Conservation (phyloP, 2,888 invertebrate genomes). For the Drosophila paramelanica region DNA sequence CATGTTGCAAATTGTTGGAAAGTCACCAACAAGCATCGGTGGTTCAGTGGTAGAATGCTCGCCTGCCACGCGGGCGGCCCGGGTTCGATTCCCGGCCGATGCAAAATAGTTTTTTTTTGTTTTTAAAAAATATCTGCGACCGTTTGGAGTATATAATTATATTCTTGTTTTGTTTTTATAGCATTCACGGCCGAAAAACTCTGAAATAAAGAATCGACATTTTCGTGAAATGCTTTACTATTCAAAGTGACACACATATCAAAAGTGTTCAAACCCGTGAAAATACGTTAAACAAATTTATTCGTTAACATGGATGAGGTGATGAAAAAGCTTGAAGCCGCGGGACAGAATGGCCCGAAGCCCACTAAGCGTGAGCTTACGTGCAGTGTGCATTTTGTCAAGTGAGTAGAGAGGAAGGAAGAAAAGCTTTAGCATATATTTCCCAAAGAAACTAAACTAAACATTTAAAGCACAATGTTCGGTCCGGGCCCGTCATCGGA, state of each 20-base stretch:
- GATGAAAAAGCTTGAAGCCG: slow-evolving; percentile 17
- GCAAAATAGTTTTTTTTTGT: slow-evolving; percentile 23
- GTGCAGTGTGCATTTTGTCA: slow-evolving; percentile 44
- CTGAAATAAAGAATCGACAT: no score
- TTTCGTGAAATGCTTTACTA: no score
- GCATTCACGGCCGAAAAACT: no score
- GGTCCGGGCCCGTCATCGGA: slow-evolving; percentile 1
- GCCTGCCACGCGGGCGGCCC: slow-evolving; percentile 81
- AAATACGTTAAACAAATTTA: neutral
- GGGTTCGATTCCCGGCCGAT: slow-evolving; percentile 81
- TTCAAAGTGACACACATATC: no score
- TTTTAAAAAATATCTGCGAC: no score
- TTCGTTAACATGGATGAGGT: slow-evolving; percentile 39
- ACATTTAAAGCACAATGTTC: slow-evolving; percentile 22
- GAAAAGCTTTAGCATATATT: neutral
- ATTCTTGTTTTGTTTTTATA: no score
- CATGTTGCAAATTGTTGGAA: neutral
- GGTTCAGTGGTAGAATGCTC: slow-evolving; percentile 82
- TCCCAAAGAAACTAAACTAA: neutral
- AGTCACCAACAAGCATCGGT: slow-evolving; percentile 57
- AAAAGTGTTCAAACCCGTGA: no score
- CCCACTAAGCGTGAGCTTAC: slow-evolving; percentile 28
- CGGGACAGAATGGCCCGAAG: neutral
- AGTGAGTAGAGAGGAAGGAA: slow-evolving; percentile 17
- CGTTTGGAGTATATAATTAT: no score